Evolutionary conservation across 2,797 vertebrate genomes (phyloP), one percentile per base, ranked within the genome.

Genomic region (Sardinella longiceps): DNA sequence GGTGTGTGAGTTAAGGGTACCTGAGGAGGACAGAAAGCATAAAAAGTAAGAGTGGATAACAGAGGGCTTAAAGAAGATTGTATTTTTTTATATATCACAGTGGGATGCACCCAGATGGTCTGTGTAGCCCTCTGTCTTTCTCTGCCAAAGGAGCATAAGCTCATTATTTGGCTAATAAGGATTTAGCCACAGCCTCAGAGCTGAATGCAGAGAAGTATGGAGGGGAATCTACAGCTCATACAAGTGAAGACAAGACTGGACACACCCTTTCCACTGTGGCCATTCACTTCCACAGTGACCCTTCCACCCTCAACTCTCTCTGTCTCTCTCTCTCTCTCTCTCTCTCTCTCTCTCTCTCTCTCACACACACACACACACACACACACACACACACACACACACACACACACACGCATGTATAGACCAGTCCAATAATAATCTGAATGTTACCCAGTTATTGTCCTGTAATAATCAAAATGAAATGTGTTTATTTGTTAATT

Each of bases 91-190:
- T 15, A 43, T 77, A 77, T 77, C 37, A 77, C n/a, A 60, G 18
- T 23, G 33, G 37, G 33, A 43, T 37, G 70, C 70, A 18, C 28
- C 28, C 28, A 33, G 63, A 77, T 77, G 18, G 15, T 33, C 18
- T 43, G 20, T 77, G 37, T 23, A 9, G 15, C 33, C 2, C 81
- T 83, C 80, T 81, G 10, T 82, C 80, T 81, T 50, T 81, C 23
- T 81, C 23, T 85, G 53, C 74, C 3, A 15, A 15, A 39, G 18
- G 0, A 43, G 70, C 80, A 70, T 87, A 87, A 87, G 84, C 87
- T 87, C 37, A 85, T 84, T 86, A 58, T 48, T 23, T 81, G 63
- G 15, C 85, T 84, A 87, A 81, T 84, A 84, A 74, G 74, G 83
- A 80, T 87, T 70, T 85, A 18, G 81, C 20, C 58, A 25, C 4